Evolutionary conservation across 2,888 invertebrate species (phyloP), one percentile per base, ranked within the genome.

Genomic region (Allophyes oxyacanthae): DNA sequence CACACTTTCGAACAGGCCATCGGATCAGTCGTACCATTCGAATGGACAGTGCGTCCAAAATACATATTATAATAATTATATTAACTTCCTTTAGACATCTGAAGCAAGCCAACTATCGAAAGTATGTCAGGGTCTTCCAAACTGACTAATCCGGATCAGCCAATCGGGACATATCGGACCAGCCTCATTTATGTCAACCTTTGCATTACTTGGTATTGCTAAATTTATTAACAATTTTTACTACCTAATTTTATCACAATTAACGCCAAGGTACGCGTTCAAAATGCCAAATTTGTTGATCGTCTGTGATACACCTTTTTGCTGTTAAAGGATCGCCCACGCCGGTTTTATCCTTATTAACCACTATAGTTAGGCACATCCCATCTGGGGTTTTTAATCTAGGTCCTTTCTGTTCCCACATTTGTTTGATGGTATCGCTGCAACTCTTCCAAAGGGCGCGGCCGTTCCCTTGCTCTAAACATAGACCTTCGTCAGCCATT

Each of bases 401-500:
- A 0, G 92, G 87, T 0, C 92, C 92, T 46, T 88, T 85, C 61
- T 94, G 97, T 46, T 89, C 87, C 98, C 98, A 98, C 61, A 95
- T 94, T 83, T 97, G 97, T 74, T 96, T 94, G 0, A 89, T 88
- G 34, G 93, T 94, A 33, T 96, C 96, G 40, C 79, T 96, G 78
- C 97, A 97, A 14, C 96, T 95, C 88, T 96, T 95, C 84, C 97
- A 96, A 56, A 97, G 94, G 0, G 96, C 97, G 50, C 95, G 90
- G 0, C 95, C 95, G 74, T 95, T 96, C 0, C 94, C 94, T 75
- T 95, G 94, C 79, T 98, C 98, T 55, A 98, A 90, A 76, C 98
- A 98, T 5, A 98, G 94, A 6, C 97, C 97, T 84, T 98, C 98
- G 80, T 98, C 98, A 0, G 97, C 97, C 97, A 98, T 98, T 46